Conservation (phyloP, 2,797 vertebrate genomes). For the Xenentodon cancila region DNA sequence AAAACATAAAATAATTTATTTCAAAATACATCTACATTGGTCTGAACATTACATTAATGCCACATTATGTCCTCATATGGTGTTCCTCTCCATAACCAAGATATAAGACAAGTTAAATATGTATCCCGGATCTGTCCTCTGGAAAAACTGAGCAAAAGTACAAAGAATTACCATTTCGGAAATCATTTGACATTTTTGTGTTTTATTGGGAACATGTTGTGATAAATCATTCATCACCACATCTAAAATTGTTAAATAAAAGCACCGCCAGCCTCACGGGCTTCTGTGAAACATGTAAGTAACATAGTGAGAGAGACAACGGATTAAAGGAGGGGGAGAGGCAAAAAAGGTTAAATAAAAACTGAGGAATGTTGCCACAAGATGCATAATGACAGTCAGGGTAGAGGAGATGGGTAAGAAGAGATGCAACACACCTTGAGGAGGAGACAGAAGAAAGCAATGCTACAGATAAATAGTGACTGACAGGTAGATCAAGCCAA, state of each 20-base stretch:
- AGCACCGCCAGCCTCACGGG: conserved; percentile 35
- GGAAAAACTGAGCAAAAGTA: no score
- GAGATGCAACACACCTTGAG: conserved; percentile 6
- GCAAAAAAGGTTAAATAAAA: background rate
- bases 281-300: conserved; percentile 33
- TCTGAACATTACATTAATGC: no score
- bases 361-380: conserved; percentile 28
- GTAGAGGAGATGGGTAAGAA: conserved; percentile 16
- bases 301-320: conserved; percentile 16
- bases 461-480: background rate
- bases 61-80: no score
- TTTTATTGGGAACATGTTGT: conserved; percentile 25
- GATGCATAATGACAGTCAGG: conserved; percentile 32
- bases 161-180: background rate
- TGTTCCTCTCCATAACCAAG: no score
- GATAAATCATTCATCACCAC: conserved; percentile 42
- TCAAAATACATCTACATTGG: no score
- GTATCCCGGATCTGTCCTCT: no score
- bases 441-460: conserved; percentile 10
- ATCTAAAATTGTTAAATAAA: conserved; percentile 58
- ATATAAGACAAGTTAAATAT: no score
- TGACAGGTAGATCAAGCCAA: conserved; percentile 21
- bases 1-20: no score
- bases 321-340: conserved; percentile 1
- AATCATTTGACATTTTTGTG: conserved; percentile 20